Evolutionary conservation across 1,140 invertebrate species (phyloP).

Genomic region (Bombus picipes): DNA sequence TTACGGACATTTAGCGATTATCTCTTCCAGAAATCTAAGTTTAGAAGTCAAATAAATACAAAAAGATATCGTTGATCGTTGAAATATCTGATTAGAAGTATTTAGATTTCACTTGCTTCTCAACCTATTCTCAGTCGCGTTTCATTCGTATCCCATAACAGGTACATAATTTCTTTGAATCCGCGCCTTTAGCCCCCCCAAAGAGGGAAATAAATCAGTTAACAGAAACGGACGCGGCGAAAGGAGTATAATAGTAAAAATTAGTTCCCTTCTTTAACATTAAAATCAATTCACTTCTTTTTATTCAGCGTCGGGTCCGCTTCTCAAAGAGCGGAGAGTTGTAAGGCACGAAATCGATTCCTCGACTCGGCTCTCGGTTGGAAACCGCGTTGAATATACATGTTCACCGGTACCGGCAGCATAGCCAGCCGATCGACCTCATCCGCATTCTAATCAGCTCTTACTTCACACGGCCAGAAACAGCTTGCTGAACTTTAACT

Average conservation of each 20-base stretch:
- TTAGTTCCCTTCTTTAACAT: constrained; percentile 27
- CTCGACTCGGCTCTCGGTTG: constrained; percentile 45
- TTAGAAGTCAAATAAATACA: not conserved
- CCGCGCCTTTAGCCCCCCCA: not conserved
- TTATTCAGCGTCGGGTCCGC: constrained; percentile 25
- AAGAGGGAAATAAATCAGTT: constrained; percentile 4
- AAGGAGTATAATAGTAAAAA: constrained; percentile 58
- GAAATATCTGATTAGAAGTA: no score
- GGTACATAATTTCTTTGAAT: not conserved
- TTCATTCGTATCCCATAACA: not conserved
- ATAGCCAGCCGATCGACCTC: constrained; percentile 65
- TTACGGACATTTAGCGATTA: no score
- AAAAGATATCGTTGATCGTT: not conserved
- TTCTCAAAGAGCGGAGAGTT: constrained; percentile 43
- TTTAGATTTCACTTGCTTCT: not conserved
- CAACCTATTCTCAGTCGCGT: not conserved
- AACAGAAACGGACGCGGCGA: constrained; percentile 1
- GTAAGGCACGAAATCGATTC: constrained; percentile 67
- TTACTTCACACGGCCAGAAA: constrained; percentile 69
- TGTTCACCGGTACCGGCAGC: constrained; percentile 42
- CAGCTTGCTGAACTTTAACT: constrained; percentile 71
- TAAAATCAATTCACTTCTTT: constrained; percentile 26
- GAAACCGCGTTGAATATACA: constrained; percentile 70
- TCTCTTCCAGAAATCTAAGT: no score
- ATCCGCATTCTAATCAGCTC: constrained; percentile 74